phyloP scores from a whole-genome alignment of 1,140 invertebrate genomes.

The Octopus sinensis region DNA sequence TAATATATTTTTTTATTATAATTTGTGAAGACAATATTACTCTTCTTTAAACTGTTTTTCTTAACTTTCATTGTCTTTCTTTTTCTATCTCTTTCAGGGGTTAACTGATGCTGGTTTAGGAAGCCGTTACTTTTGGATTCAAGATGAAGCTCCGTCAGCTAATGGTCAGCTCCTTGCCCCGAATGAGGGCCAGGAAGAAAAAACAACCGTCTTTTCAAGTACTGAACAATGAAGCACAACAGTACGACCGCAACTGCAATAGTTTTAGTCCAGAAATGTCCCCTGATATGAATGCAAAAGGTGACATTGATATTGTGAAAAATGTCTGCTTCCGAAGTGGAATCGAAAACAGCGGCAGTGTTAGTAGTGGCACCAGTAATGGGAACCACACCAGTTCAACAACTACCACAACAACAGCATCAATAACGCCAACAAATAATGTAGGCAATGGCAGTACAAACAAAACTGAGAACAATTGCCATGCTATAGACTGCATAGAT shows the following conservation, averaged over 20 bases:
- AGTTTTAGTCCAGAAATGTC: not conserved
- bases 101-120: constrained; percentile 2
- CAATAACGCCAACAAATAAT: not conserved
- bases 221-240: constrained; percentile 1
- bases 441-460: not conserved
- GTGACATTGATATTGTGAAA: constrained; percentile 11
- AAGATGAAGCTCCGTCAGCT: constrained; percentile 38
- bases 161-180: constrained; percentile 37
- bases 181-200: constrained; percentile 33
- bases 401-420: not conserved
- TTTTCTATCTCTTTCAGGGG: constrained; percentile 3
- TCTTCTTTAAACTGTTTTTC: not conserved
- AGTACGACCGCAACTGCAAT: constrained; percentile 12
- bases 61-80: not conserved
- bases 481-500: not conserved
- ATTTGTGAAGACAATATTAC: not conserved
- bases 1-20: not conserved
- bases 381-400: not conserved
- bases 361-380: not conserved
- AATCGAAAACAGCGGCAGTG: not conserved
- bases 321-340: constrained; percentile 9
- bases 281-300: not conserved
- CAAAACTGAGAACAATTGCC: not conserved
- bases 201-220: constrained; percentile 20
- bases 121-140: not conserved